These are phyloP conservation scores for Penaeus monodon DNA, from an alignment of 2,888 invertebrate species.

Conservation along the genomic window DNA sequence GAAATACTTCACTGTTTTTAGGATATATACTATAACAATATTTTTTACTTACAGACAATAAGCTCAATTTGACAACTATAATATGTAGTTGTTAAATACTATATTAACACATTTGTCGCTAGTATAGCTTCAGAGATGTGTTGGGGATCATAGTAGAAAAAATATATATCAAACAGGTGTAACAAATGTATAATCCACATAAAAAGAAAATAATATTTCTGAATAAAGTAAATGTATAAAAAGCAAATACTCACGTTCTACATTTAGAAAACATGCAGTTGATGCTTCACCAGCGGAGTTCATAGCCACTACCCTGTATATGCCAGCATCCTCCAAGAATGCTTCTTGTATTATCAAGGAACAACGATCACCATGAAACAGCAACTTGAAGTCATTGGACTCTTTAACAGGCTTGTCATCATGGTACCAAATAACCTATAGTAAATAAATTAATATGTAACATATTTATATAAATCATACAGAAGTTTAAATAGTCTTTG, in stretches of 20 bases:
- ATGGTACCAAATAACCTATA: conserved; percentile 81
- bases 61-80: too few species aligned
- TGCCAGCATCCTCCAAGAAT: conserved; percentile 88
- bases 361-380: conserved; percentile 87
- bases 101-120: too few species aligned
- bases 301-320: conserved; percentile 93
- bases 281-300: conserved; percentile 95
- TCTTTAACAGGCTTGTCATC: conserved; percentile 85
- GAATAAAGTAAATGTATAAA: neutral
- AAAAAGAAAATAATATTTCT: neutral
- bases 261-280: conserved; percentile 86
- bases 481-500: neutral
- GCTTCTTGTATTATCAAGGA: conserved; percentile 81
- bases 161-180: too few species aligned
- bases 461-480: neutral
- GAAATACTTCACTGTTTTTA: neutral
- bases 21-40: neutral
- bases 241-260: conserved; percentile 67
- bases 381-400: conserved; percentile 83
- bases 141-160: too few species aligned
- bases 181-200: too few species aligned
- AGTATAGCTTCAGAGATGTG: too few species aligned
- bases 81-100: too few species aligned
- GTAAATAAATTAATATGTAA: neutral
- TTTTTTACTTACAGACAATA: neutral